Conservation (phyloP, 2,888 invertebrate species). For the Amorpha juglandis region DNA sequence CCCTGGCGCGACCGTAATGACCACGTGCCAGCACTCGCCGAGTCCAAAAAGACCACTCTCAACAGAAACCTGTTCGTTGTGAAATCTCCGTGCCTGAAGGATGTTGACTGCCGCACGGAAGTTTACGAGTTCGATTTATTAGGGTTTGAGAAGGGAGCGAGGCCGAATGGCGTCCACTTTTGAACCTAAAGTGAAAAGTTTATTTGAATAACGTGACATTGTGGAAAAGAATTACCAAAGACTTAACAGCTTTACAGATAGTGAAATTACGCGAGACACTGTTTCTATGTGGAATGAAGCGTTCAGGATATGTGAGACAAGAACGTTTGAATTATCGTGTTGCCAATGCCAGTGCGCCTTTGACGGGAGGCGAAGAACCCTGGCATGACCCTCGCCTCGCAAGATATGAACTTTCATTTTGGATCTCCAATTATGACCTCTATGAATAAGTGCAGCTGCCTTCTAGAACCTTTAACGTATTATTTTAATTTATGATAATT, state of each 20-base stretch:
- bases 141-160: conserved; percentile 4
- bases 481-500: neutral
- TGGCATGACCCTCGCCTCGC: no score
- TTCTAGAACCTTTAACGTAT: neutral
- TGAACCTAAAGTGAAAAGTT: conserved; percentile 26
- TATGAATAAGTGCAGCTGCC: neutral
- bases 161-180: conserved; percentile 5
- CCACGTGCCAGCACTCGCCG: neutral
- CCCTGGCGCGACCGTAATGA: neutral
- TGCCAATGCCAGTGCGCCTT: neutral
- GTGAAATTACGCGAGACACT: no score
- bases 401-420: neutral
- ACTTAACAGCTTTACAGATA: neutral
- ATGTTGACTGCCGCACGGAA: conserved; percentile 30
- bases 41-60: neutral
- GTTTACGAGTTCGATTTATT: conserved; percentile 45
- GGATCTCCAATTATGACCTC: neutral
- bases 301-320: no score
- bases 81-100: conserved; percentile 36
- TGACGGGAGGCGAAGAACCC: neutral
- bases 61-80: conserved; percentile 39
- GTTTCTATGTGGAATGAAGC: neutral
- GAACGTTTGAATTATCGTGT: neutral
- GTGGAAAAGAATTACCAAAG: conserved; percentile 23
- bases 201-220: neutral